Base-by-base conservation (phyloP, 1,140 invertebrate genomes). In the Adoxophyes honmai region DNA sequence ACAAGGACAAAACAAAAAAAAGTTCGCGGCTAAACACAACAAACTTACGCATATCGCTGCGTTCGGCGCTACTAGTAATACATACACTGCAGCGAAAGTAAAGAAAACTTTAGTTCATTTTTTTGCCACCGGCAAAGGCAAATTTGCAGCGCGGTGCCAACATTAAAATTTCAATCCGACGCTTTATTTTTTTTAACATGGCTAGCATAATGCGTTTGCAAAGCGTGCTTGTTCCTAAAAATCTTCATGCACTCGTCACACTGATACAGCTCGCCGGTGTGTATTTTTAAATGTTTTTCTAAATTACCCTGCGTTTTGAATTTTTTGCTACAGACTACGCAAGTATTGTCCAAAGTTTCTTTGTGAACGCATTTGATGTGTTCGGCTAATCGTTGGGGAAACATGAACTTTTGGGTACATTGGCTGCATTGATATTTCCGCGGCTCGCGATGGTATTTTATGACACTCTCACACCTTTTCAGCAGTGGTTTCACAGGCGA, bases 241-340 rank as follows among this genome's bases (percentile, higher is more conserved):
- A 64, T 58, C 33, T 71, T 56, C 52, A 66, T 56, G 28, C 73
- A 78, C 3, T 70, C 68, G 15, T 76, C 60, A 16, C 73, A 78
- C 7, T 64, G 71, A 39, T 73, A 6, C 1, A 64, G 62, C 21
- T 72, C 67, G 9, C 68, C 68, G 0, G 66, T 70, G 11, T 78
- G 71, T 11, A 52, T 54, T 5, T 64, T 48, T 54, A 66, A 62
- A 34, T 77, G 70, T 34, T 61, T 68, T 5, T 74, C 67, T 4
- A 79, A 48, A 10, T 63, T 42, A 2, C 73, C 72, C 5, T 65
- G 51, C 0, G 66, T 69, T 48, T 69, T 70, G 11, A 77, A 16
- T 38, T 73, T 60, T 28, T 69, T 77, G 4, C 64, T 68, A 35
- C 74, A 77, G 1, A 74, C 57, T 0, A 55, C 60, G 14, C 70